Percentiles rank a stretch among this genome's conserved stretches.
Evolutionary conservation across 2,113 vertebrate species (phyloP).

Genomic region (Megatriorchis doriae): DNA sequence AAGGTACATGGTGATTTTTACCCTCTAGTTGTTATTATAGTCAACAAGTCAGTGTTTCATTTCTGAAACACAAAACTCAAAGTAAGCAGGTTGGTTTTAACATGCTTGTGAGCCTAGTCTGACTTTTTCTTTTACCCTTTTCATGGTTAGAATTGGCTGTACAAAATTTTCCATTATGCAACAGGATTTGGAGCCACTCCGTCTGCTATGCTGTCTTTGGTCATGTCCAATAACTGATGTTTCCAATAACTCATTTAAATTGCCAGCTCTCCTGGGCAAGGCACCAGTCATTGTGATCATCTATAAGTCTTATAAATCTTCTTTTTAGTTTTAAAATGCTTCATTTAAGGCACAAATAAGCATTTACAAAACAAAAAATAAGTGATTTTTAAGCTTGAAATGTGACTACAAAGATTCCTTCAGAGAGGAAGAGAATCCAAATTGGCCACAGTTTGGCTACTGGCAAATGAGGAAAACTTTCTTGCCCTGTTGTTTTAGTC

Average conservation of each 20-base stretch:
- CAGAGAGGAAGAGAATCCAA: slow-evolving; percentile 13
- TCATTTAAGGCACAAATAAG: slow-evolving; percentile 34
- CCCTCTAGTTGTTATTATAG: not conserved
- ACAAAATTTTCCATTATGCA: slow-evolving; percentile 31
- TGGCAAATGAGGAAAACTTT: slow-evolving; percentile 16
- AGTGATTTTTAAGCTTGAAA: slow-evolving; percentile 35
- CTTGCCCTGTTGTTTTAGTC: not conserved
- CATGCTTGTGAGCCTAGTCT: not conserved
- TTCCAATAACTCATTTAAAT: slow-evolving; percentile 38
- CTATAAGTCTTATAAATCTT: slow-evolving; percentile 39
- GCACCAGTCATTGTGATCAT: slow-evolving; percentile 21
- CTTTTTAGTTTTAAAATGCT: slow-evolving; percentile 12
- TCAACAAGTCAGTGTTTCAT: not conserved
- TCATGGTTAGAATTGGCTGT: not conserved
- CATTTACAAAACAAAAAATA: slow-evolving; percentile 50
- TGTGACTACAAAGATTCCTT: slow-evolving; percentile 10
- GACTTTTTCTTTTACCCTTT: slow-evolving; percentile 11
- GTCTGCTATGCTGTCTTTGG: not conserved
- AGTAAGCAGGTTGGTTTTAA: not conserved
- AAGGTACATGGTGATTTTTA: not conserved
- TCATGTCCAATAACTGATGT: slow-evolving; percentile 33
- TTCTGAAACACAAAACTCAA: not conserved
- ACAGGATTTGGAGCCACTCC: not conserved
- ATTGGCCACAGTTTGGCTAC: slow-evolving; percentile 9
- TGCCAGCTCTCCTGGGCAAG: slow-evolving; percentile 20